Percentiles rank a stretch among this genome's conserved stretches.
These are phyloP conservation scores for Phthorimaea operculella DNA, from an alignment of 1,140 invertebrate genomes.

Conservation along the genomic window DNA sequence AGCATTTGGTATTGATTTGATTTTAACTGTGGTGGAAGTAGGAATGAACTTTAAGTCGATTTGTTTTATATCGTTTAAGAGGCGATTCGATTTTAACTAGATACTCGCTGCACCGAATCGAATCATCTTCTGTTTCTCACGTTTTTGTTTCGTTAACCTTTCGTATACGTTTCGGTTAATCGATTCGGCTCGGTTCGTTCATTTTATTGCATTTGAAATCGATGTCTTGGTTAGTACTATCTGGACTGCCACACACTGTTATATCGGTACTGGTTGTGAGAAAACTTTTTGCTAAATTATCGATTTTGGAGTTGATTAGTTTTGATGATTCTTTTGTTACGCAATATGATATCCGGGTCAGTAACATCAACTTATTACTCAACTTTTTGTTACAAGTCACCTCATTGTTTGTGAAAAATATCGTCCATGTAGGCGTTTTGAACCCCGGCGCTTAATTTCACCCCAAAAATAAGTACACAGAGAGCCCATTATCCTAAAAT, in stretches of 20 bases:
- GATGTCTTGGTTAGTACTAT: background rate
- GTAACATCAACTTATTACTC: too few relatives aligned
- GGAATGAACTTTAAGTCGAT: conserved; percentile 36
- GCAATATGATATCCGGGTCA: too few relatives aligned
- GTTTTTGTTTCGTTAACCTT: conserved; percentile 57
- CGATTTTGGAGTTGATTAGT: background rate
- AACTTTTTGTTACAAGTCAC: too few relatives aligned
- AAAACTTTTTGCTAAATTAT: background rate
- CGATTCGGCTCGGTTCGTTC: conserved; percentile 33
- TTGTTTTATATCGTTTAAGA: conserved; percentile 54
- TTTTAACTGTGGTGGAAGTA: background rate
- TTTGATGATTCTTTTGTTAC: too few relatives aligned
- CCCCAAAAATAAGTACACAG: conserved; percentile 29
- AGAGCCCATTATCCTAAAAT: conserved; percentile 62
- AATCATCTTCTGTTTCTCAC: conserved; percentile 53
- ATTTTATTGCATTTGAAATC: conserved; percentile 1
- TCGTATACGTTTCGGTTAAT: conserved; percentile 42
- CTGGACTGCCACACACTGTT: background rate
- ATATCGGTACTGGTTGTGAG: background rate
- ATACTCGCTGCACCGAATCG: conserved; percentile 37
- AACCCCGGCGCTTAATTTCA: too few relatives aligned
- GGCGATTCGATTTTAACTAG: conserved; percentile 59
- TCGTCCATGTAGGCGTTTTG: too few relatives aligned
- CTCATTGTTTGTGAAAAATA: too few relatives aligned
- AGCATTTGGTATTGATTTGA: background rate